Evolutionary conservation across 2,113 vertebrate species (phyloP).

Genomic region (Cryptotis parvus): DNA sequence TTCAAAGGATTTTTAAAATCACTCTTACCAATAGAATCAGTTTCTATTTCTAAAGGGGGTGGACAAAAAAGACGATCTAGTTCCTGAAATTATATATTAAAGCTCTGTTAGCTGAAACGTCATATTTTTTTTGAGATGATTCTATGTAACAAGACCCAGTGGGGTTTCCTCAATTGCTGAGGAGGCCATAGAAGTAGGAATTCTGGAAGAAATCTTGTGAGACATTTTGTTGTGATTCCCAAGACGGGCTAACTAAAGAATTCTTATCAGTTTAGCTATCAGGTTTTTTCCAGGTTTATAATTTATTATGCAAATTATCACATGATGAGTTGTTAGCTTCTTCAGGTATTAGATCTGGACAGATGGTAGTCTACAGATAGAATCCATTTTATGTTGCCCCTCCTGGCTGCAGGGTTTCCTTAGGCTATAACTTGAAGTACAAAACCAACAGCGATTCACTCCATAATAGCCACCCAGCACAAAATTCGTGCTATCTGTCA

Average conservation of each 20-base stretch:
- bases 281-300: too few relatives aligned
- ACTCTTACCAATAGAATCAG: slow-evolving; percentile 74
- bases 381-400: too few relatives aligned
- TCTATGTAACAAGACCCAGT: slow-evolving; percentile 35
- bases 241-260: background rate
- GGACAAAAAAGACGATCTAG: slow-evolving; percentile 61
- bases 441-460: too few relatives aligned
- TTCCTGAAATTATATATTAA: slow-evolving; percentile 79
- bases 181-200: background rate
- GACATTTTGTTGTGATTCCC: background rate
- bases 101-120: slow-evolving; percentile 64
- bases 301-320: too few relatives aligned
- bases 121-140: slow-evolving; percentile 20
- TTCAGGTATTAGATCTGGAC: too few relatives aligned
- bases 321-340: too few relatives aligned
- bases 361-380: too few relatives aligned
- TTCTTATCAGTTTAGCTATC: background rate
- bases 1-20: slow-evolving; percentile 71
- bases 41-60: slow-evolving; percentile 46
- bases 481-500: too few relatives aligned
- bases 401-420: too few relatives aligned
- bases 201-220: background rate
- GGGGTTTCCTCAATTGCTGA: background rate
- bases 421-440: too few relatives aligned
- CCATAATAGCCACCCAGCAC: too few relatives aligned